phyloP scores from a whole-genome alignment of 2,797 vertebrate species.

The Arnoldichthys spilopterus region DNA sequence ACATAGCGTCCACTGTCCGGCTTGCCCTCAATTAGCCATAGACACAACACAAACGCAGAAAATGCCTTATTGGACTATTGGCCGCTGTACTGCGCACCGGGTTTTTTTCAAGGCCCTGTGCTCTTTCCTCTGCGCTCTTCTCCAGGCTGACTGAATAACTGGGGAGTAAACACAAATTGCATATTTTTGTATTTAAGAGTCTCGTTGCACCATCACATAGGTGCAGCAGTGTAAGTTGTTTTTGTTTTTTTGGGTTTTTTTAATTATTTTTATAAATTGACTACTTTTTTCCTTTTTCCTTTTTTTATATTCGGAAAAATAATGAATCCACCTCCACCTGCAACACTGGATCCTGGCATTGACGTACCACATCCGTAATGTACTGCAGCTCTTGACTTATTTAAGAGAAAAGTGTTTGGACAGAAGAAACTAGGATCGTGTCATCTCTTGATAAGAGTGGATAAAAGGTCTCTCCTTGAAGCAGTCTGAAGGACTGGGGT shows the following conservation, averaged over 20 bases:
- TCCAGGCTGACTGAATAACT: slow-evolving; percentile 70
- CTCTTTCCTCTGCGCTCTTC: slow-evolving; percentile 83
- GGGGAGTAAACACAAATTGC: slow-evolving; percentile 62
- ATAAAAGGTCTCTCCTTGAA: slow-evolving; percentile 75
- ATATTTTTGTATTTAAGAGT: slow-evolving; percentile 97
- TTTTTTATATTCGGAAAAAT: slow-evolving; percentile 75
- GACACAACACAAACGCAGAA: slow-evolving; percentile 89
- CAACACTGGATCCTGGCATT: slow-evolving; percentile 90
- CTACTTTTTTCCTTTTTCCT: slow-evolving; percentile 67
- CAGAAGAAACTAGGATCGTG: slow-evolving; percentile 62
- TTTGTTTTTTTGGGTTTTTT: slow-evolving; percentile 60
- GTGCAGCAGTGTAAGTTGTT: slow-evolving; percentile 75
- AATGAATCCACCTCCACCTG: slow-evolving; percentile 76
- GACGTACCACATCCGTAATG: slow-evolving; percentile 73
- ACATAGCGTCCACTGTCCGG: slow-evolving; percentile 84
- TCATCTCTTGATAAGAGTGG: slow-evolving; percentile 78
- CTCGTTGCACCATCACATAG: slow-evolving; percentile 87
- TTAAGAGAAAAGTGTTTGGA: slow-evolving; percentile 80
- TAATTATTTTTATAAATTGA: slow-evolving; percentile 82
- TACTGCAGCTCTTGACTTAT: slow-evolving; percentile 78
- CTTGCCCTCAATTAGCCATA: slow-evolving; percentile 81
- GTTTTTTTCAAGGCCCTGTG: slow-evolving; percentile 78
- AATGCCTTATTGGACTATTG: slow-evolving; percentile 95
- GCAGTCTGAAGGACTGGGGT: slow-evolving; percentile 85
- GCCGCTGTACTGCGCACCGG: slow-evolving; percentile 82